Conservation (phyloP, 2,797 vertebrate genomes). For the Sebastes wilsoni region DNA sequence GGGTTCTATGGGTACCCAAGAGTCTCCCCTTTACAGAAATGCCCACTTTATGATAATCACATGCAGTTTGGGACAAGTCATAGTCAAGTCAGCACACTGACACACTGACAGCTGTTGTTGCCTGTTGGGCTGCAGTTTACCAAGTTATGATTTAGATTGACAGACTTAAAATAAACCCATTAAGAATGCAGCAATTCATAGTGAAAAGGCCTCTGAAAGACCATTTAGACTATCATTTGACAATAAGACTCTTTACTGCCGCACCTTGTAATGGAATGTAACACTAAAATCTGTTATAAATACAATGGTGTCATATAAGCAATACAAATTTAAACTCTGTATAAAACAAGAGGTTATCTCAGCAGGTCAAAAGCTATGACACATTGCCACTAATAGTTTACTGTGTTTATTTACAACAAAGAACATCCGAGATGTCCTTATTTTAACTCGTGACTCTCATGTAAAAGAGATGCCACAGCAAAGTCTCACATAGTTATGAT, state of each 20-base stretch:
- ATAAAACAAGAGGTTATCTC: slow-evolving; percentile 10
- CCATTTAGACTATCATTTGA: neutral
- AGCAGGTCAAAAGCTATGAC: slow-evolving; percentile 16
- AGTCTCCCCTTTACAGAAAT: no score
- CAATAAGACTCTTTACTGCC: neutral
- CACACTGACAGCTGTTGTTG: no score
- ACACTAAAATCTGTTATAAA: slow-evolving; percentile 2
- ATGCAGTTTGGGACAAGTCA: no score
- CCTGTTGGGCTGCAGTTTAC: no score
- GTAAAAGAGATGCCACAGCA: neutral
- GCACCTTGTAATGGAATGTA: neutral
- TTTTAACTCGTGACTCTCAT: slow-evolving; percentile 21
- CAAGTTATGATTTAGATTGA: no score
- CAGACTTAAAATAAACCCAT: neutral
- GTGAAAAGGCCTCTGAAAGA: neutral
- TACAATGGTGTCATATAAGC: neutral
- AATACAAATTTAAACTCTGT: slow-evolving; percentile 21
- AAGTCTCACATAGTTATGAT: neutral
- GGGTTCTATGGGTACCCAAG: no score
- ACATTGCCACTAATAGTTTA: slow-evolving; percentile 12
- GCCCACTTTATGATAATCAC: no score
- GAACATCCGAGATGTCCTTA: neutral
- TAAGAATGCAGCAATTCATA: neutral
- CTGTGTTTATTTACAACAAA: slow-evolving; percentile 27
- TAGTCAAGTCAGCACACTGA: no score